Base-by-base conservation (phyloP, 2,797 vertebrate species). In the Coregonus ussuriensis region DNA sequence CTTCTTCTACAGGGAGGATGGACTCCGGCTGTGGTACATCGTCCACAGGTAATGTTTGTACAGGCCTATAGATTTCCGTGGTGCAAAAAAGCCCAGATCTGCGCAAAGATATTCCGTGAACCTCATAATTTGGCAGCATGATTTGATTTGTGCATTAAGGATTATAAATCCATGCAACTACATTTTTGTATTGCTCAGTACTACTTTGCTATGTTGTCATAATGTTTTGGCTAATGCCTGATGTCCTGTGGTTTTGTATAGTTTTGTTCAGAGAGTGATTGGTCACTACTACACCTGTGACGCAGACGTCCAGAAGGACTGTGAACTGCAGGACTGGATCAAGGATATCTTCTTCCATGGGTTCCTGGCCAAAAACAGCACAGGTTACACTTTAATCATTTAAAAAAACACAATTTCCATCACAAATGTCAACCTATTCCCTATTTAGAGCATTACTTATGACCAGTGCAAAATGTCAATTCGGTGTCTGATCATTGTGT, bases 41-140 rank as follows among this genome's bases (percentile, higher is more conserved):
- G 47, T 77, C 53, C 6, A 73, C 52, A 80, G 63, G 74, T 71
- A 37, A 6, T 59, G 5, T 6, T 5, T 21, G 6, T n/a, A n/a
- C 54, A 59, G 6, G 18, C 18, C 15, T 59, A 18, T n/a, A 59
- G 1, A 18, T 59, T 59, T 18, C 0, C 9, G 9, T 29, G 4
- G 4, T 91, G 88, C 86, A 83, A 88, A 78, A 16, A 1, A 1
- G 89, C 88, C 4, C 1, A 59, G 18, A 59, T 59, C 54, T 56
- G 90, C 91, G 52, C 87, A 76, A 77, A 71, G 84, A 76, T 72
- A 84, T 6, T 9, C 14, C 13, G 35, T 56, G 6, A 59, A 51
- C 0, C 18, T 5, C 41, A 18, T 56, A 41, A 41, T 33, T 33
- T 53, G 1, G 4, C 54, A 56, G 4, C 0, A 56, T n/a, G 18